phyloP scores from a whole-genome alignment of 2,888 invertebrate species.

The Heliothis peltigera region DNA sequence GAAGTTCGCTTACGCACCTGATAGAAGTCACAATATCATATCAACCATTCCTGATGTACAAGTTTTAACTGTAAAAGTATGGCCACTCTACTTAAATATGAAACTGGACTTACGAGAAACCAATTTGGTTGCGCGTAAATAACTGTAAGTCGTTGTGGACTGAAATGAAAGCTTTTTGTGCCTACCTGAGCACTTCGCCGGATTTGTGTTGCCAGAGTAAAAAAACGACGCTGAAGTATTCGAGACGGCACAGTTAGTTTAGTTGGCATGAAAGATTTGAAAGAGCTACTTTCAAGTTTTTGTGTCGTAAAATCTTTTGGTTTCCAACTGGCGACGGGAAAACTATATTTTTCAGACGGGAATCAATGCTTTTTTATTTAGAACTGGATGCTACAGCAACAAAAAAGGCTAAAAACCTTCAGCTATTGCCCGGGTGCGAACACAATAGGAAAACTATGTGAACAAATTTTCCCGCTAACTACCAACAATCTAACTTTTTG shows the following conservation, averaged over 20 bases:
- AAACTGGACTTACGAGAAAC: constrained; percentile 60
- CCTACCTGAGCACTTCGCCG: constrained; percentile 57
- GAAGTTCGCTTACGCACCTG: too few species aligned
- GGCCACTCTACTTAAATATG: constrained; percentile 54
- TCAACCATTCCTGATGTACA: background rate
- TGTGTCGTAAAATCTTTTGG: background rate
- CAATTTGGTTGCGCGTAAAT: constrained; percentile 59
- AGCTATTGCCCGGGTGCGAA: background rate
- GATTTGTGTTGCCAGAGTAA: constrained; percentile 50
- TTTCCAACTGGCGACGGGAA: background rate
- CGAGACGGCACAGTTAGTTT: constrained; percentile 35
- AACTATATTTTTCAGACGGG: background rate
- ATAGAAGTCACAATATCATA: too few species aligned
- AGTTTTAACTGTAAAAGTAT: constrained; percentile 18
- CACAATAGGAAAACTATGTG: constrained; percentile 13
- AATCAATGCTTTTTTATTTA: background rate
- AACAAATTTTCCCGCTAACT: constrained; percentile 7
- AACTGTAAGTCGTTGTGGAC: constrained; percentile 58
- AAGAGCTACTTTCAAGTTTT: constrained; percentile 18
- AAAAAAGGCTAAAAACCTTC: background rate
- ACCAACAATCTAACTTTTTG: constrained; percentile 42
- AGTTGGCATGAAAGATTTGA: constrained; percentile 17
- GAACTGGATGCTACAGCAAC: background rate
- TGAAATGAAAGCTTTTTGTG: constrained; percentile 58
- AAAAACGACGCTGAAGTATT: constrained; percentile 33